Evolutionary conservation across 2,113 vertebrate species (phyloP).

Genomic region (Probosciger aterrimus): DNA sequence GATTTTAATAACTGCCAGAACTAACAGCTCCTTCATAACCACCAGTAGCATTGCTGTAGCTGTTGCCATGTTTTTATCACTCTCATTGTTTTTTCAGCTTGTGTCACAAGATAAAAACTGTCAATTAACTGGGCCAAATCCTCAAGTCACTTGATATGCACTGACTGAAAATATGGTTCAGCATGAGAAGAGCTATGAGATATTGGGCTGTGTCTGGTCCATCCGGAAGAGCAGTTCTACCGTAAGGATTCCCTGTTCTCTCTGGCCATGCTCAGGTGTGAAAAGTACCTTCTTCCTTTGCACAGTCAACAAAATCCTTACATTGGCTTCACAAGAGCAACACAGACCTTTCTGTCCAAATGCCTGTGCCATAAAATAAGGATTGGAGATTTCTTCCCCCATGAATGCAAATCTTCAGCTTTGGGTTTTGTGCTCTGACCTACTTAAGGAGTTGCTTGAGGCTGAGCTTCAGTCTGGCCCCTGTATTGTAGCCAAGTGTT

Average conservation of each 20-base stretch:
- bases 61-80: not conserved
- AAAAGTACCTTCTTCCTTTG: not conserved
- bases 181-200: not conserved
- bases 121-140: not conserved
- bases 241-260: not conserved
- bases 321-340: not conserved
- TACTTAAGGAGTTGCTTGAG: not conserved
- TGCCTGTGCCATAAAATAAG: not conserved
- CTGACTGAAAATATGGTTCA: not conserved
- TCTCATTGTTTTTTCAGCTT: not conserved
- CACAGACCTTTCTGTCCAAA: not conserved
- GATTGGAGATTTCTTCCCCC: not conserved
- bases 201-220: not conserved
- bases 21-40: not conserved
- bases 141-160: not conserved
- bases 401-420: not conserved
- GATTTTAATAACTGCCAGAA: not conserved
- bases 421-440: not conserved
- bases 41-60: not conserved
- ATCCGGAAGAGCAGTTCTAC: not conserved
- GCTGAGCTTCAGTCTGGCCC: not conserved
- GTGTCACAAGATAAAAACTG: not conserved
- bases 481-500: not conserved
- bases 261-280: not conserved
- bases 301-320: not conserved